Conservation (phyloP, 2,113 vertebrate genomes). For the Castor canadensis region DNA sequence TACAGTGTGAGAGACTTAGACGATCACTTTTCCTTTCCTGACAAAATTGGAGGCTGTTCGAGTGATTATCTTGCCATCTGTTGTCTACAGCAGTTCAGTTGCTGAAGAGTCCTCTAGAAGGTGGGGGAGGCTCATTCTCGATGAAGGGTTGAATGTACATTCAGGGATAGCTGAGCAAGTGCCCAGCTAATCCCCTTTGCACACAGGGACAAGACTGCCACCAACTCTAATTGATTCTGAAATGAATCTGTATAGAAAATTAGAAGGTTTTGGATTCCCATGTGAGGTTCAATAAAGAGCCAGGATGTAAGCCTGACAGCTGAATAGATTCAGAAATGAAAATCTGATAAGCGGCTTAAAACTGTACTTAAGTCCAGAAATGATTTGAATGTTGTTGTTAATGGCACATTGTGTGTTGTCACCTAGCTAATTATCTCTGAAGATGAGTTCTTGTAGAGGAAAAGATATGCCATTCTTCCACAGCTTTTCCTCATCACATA, state of each 20-base stretch:
- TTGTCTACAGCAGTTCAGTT: constrained; percentile 84
- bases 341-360: constrained; percentile 92
- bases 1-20: constrained; percentile 59
- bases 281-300: constrained; percentile 86
- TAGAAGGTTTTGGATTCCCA: constrained; percentile 90
- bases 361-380: constrained; percentile 87
- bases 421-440: constrained; percentile 89
- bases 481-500: constrained; percentile 87
- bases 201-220: constrained; percentile 88
- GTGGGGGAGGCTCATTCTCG: constrained; percentile 80
- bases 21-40: constrained; percentile 73
- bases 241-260: constrained; percentile 91
- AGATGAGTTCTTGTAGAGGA: constrained; percentile 84
- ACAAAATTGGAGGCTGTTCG: constrained; percentile 76
- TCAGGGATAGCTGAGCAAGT: constrained; percentile 88
- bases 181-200: constrained; percentile 91
- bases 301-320: constrained; percentile 88
- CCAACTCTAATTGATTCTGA: constrained; percentile 95
- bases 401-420: constrained; percentile 86
- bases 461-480: constrained; percentile 80
- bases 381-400: constrained; percentile 88
- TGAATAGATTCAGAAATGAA: constrained; percentile 87
- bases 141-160: constrained; percentile 82
- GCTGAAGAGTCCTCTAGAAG: constrained; percentile 82
- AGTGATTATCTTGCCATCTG: constrained; percentile 91